phyloP scores from a whole-genome alignment of 2,888 invertebrate genomes.

The Eremobia ochroleuca region DNA sequence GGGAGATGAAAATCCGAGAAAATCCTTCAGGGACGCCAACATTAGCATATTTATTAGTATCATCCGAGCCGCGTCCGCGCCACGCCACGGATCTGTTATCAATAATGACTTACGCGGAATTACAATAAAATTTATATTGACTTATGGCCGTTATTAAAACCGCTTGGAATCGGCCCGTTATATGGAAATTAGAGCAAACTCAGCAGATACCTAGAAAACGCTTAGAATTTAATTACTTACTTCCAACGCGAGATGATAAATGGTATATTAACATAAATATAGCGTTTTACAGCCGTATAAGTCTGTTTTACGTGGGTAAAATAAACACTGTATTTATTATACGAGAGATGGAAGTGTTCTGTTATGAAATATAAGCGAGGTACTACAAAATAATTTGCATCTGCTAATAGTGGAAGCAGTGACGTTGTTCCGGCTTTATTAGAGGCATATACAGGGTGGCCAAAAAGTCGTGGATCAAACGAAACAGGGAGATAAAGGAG shows the following conservation, averaged over 20 bases:
- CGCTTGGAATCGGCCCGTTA: constrained; percentile 40
- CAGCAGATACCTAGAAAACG: constrained; percentile 47
- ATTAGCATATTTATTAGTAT: constrained; percentile 89
- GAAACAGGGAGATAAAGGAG: too few relatives aligned
- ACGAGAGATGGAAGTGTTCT: constrained; percentile 32
- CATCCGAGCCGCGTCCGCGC: constrained; percentile 79
- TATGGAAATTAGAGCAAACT: constrained; percentile 54
- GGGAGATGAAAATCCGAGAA: constrained; percentile 86
- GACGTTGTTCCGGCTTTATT: constrained; percentile 59
- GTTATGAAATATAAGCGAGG: constrained; percentile 58
- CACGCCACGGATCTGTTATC: constrained; percentile 80
- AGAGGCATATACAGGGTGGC: too few relatives aligned
- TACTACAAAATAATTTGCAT: constrained; percentile 70
- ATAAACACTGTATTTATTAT: constrained; percentile 37
- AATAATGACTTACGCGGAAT: constrained; percentile 82
- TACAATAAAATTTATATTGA: constrained; percentile 77
- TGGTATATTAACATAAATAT: constrained; percentile 54
- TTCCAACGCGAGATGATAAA: constrained; percentile 36
- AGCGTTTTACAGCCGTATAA: constrained; percentile 31
- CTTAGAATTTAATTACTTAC: constrained; percentile 51
- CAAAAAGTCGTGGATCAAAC: too few relatives aligned
- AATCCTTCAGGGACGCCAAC: constrained; percentile 86
- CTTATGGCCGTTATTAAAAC: constrained; percentile 63
- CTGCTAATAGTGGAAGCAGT: constrained; percentile 60
- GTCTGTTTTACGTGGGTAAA: constrained; percentile 40